A percentile compares a stretch with the other conserved stretches of the same genome.
These are phyloP conservation scores for Cheiracanthium punctorium DNA, from an alignment of 2,888 invertebrate genomes.

Conservation along the genomic window DNA sequence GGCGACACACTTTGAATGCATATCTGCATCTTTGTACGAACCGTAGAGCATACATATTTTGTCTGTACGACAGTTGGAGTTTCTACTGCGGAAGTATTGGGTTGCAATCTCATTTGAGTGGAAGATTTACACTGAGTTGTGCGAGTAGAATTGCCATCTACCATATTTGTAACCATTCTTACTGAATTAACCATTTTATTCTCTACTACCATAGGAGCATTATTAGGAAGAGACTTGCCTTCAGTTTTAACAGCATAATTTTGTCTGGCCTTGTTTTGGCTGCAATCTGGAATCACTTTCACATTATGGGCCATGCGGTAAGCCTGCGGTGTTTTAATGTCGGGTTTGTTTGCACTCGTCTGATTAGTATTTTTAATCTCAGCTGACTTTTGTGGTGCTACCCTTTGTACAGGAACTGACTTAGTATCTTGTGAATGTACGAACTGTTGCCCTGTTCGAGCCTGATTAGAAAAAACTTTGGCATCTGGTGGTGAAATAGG, in stretches of 20 bases:
- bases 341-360: background rate
- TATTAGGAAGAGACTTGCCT: background rate
- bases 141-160: background rate
- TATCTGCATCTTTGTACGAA: background rate
- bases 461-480: constrained; percentile 24
- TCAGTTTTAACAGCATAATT: background rate
- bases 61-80: background rate
- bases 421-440: constrained; percentile 14
- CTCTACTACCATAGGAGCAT: background rate
- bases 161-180: background rate
- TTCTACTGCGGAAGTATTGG: constrained; percentile 20
- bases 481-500: constrained; percentile 28
- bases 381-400: background rate
- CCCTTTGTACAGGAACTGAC: constrained; percentile 5
- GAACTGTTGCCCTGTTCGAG: constrained; percentile 11
- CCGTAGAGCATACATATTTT: background rate
- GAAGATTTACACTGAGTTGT: background rate
- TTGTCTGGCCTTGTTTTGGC: background rate
- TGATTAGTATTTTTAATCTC: constrained; percentile 22
- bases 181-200: background rate
- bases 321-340: background rate
- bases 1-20: background rate
- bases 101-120: constrained; percentile 20
- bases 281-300: background rate
- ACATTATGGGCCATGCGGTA: background rate